phyloP scores from a whole-genome alignment of 2,888 invertebrate genomes.

The Dryobotodes eremita region DNA sequence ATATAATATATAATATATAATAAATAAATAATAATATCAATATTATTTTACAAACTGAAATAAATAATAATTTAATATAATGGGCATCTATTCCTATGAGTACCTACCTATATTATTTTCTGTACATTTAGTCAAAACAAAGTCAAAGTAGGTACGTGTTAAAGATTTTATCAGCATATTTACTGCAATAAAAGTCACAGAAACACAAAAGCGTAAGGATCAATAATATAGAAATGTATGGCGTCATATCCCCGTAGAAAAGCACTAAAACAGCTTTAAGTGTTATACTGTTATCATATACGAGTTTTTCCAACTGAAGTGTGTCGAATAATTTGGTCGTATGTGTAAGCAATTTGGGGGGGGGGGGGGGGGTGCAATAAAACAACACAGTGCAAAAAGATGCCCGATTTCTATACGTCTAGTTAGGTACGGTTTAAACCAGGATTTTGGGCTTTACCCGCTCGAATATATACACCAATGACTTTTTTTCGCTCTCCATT shows the following conservation, averaged over 20 bases:
- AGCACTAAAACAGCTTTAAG: conserved; percentile 55
- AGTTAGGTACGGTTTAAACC: conserved; percentile 69
- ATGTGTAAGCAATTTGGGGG: conserved; percentile 73
- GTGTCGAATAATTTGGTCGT: conserved; percentile 75
- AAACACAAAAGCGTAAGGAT: conserved; percentile 58
- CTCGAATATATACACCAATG: conserved; percentile 56
- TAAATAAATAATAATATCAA: too few relatives aligned
- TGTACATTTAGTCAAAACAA: not conserved
- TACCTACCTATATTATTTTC: not conserved
- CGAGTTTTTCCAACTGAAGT: conserved; percentile 53
- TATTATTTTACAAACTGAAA: not conserved
- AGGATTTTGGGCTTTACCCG: conserved; percentile 68
- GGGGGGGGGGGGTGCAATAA: too few relatives aligned
- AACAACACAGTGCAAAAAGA: conserved; percentile 74
- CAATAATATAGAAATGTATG: conserved; percentile 64
- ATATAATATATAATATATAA: too few relatives aligned
- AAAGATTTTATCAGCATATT: conserved; percentile 46
- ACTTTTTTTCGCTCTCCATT: conserved; percentile 62
- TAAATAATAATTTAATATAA: not conserved
- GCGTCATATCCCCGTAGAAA: conserved; percentile 49
- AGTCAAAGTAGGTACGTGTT: not conserved
- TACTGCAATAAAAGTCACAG: conserved; percentile 41
- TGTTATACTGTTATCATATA: conserved; percentile 50
- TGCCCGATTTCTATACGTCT: conserved; percentile 70
- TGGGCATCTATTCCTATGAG: not conserved